Evolutionary conservation across 2,888 invertebrate species (phyloP).

Genomic region (Drosophila engyochracea): DNA sequence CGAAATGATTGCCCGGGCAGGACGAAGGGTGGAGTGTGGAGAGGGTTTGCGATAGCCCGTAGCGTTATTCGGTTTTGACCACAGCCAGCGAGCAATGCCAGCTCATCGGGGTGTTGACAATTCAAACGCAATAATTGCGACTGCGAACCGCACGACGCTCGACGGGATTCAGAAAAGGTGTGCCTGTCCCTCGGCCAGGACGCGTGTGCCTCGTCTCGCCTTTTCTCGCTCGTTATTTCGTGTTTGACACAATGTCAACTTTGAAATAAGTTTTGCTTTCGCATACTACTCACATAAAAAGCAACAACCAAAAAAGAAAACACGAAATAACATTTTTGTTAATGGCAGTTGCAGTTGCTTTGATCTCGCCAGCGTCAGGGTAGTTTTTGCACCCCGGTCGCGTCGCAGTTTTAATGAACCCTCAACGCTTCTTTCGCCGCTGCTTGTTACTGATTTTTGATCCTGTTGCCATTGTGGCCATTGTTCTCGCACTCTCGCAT

Average conservation of each 20-base stretch:
- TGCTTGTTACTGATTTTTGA: conserved; percentile 72
- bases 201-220: conserved; percentile 51
- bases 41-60: conserved; percentile 44
- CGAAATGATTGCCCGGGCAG: conserved; percentile 56
- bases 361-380: conserved; percentile 65
- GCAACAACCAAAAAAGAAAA: not conserved
- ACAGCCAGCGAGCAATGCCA: conserved; percentile 47
- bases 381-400: conserved; percentile 60
- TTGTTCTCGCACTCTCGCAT: conserved; percentile 73
- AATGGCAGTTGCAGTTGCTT: conserved; percentile 73
- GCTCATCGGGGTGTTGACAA: conserved; percentile 78
- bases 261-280: conserved; percentile 77
- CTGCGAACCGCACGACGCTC: conserved; percentile 65
- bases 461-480: conserved; percentile 78
- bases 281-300: conserved; percentile 37
- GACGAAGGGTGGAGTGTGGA: not conserved
- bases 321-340: conserved; percentile 25
- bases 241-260: conserved; percentile 82
- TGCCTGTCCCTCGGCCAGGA: conserved; percentile 33
- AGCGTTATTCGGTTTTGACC: conserved; percentile 73
- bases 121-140: conserved; percentile 82
- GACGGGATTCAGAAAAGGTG: conserved; percentile 63
- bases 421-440: conserved; percentile 35
- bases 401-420: conserved; percentile 73
- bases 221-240: conserved; percentile 61